These are phyloP conservation scores for Galagoides demidoff DNA, from an alignment of 2,797 vertebrate species.

Conservation along the genomic window DNA sequence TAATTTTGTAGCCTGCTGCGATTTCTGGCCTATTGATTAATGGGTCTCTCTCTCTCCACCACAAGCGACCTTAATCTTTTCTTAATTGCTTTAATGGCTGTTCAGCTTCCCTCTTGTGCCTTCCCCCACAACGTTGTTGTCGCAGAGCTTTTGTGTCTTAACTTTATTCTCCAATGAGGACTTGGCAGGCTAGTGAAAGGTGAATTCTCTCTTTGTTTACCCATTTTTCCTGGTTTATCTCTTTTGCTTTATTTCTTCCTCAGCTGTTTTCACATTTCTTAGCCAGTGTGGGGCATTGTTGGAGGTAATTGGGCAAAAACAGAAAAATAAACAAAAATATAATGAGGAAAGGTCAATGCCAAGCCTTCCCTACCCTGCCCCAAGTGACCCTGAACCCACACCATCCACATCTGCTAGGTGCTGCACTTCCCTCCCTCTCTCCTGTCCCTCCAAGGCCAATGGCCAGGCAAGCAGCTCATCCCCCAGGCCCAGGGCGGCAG, in stretches of 20 bases:
- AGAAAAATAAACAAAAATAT: conserved; percentile 77
- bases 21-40: conserved; percentile 91
- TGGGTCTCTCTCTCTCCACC: conserved; percentile 87
- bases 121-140: conserved; percentile 86
- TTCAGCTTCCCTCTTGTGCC: conserved; percentile 85
- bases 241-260: conserved; percentile 76
- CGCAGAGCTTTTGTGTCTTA: conserved; percentile 88
- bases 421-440: background rate
- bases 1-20: conserved; percentile 87
- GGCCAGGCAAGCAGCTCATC: background rate
- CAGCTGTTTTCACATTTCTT: conserved; percentile 70
- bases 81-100: conserved; percentile 90
- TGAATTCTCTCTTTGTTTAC: conserved; percentile 82
- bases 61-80: conserved; percentile 89
- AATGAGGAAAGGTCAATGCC: background rate
- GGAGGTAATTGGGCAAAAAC: conserved; percentile 70
- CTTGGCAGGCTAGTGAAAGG: conserved; percentile 81
- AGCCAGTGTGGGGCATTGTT: conserved; percentile 69
- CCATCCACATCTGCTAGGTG: background rate
- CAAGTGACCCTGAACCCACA: background rate
- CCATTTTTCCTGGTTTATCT: conserved; percentile 75
- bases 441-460: background rate
- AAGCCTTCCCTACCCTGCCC: background rate
- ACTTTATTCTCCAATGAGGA: conserved; percentile 85
- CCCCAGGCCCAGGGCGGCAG: accelerated